A percentile compares a stretch with the other conserved stretches of the same genome.
phyloP scores from a whole-genome alignment of 2,113 vertebrate species.

The Chauna torquata region DNA sequence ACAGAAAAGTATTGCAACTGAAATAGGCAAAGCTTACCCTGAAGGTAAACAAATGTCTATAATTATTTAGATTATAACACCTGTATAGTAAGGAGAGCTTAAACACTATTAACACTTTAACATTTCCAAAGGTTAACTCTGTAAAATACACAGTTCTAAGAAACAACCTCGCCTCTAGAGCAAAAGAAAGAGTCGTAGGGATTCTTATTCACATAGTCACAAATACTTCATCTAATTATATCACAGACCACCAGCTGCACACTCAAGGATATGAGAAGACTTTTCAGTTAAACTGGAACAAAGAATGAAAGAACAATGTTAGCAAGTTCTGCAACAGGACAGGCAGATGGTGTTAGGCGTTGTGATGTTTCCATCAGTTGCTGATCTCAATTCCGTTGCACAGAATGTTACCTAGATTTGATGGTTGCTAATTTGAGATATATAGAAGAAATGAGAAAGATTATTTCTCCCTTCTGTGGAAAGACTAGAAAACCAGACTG shows the following conservation, averaged over 20 bases:
- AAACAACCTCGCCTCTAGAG: too few relatives aligned
- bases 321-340: neutral
- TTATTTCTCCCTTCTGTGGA: neutral
- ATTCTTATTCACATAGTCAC: neutral
- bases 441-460: neutral
- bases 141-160: neutral
- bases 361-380: neutral
- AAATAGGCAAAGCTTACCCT: too few relatives aligned
- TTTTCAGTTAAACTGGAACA: neutral
- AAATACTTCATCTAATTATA: neutral
- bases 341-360: neutral
- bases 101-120: neutral
- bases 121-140: neutral
- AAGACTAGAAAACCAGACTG: neutral
- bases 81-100: neutral
- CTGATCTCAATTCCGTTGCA: neutral
- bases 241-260: neutral
- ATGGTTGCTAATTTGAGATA: neutral
- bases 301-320: neutral
- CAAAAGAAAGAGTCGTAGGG: neutral
- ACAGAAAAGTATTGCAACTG: too few relatives aligned
- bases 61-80: too few relatives aligned
- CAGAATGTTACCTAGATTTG: neutral
- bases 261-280: neutral
- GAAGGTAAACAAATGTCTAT: too few relatives aligned